phyloP scores from a whole-genome alignment of 2,797 vertebrate genomes.

The Pipistrellus pipistrellus region DNA sequence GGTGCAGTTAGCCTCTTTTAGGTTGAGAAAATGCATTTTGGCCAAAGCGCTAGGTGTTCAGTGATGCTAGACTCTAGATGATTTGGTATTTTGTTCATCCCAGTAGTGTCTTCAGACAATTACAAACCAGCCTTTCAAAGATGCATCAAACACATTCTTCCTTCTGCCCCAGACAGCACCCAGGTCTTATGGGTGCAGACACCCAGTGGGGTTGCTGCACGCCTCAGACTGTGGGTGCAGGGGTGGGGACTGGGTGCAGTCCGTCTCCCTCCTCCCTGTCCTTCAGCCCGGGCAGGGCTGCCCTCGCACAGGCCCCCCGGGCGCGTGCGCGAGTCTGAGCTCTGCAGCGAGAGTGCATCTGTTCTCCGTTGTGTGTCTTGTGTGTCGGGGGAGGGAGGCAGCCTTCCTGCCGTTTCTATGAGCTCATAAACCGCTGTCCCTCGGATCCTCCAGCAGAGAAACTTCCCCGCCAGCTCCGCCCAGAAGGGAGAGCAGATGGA shows the following conservation, averaged over 20 bases:
- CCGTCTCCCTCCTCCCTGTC: background rate
- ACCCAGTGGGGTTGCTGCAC: background rate
- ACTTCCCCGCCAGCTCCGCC: constrained; percentile 52
- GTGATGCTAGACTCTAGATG: background rate
- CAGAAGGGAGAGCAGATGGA: constrained; percentile 74
- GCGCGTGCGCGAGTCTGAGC: fast-evolving
- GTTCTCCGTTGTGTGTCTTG: background rate
- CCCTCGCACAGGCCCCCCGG: fast-evolving
- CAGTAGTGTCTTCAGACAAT: background rate
- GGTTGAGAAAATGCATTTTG: background rate
- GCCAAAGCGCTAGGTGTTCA: background rate
- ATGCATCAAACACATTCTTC: background rate
- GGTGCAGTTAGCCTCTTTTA: background rate
- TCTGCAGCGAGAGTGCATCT: background rate
- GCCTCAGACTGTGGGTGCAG: background rate
- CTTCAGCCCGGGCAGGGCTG: background rate
- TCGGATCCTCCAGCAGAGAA: constrained; percentile 13
- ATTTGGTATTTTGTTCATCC: background rate
- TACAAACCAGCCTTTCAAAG: background rate
- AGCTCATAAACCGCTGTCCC: constrained; percentile 60
- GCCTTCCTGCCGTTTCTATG: background rate
- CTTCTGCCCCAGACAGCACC: background rate
- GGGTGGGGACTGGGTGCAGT: background rate
- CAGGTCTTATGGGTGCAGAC: background rate
- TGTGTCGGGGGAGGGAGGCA: too few relatives aligned